Evolutionary conservation across 2,888 invertebrate genomes (phyloP), one percentile per base, ranked within the genome.

Genomic region (Erebia ligea): DNA sequence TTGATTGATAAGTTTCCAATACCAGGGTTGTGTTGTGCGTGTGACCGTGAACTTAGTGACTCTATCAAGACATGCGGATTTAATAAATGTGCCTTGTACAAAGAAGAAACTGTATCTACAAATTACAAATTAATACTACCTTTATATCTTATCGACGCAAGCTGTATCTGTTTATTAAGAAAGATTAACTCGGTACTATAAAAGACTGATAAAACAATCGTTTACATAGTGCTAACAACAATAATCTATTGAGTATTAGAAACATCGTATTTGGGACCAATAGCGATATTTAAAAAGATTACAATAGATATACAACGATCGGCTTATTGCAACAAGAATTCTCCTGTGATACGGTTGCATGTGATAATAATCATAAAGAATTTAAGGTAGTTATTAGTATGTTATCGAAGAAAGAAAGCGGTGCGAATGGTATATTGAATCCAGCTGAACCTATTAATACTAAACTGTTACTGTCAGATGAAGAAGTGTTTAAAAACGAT

Each of bases 361-460:
- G 65, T 68, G 69, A 73, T 72, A 68, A 68, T 58, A 67, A 17
- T 54, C 58, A 59, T 42, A 66, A 19, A 13, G 25, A 59, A 59
- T 59, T 59, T 63, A 63, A 61, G 67, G 25, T 59, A n/a, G 11
- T 67, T 21, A 13, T 19, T 34, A 58, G 25, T 48, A 76, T 73
- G 77, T 67, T 68, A 71, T 62, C 68, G 71, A 77, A 76, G 70
- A 73, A 77, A 72, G 80, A 78, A 11, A 77, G 69, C 48, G 62
- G 68, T 6, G 71, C 67, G 0, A 81, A 79, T 50, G 78, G 79
- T 40, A 42, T 77, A 15, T 69, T 65, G 21, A 77, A 77, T 13
- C 78, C 79, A 3, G 75, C 79, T 0, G 82, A 84, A 59, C 78
- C 81, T 5, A 77, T 77, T 2, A 76, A 68, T 42, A 73, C 81